Conservation (phyloP, 2,888 invertebrate species). For the Timema podura region DNA sequence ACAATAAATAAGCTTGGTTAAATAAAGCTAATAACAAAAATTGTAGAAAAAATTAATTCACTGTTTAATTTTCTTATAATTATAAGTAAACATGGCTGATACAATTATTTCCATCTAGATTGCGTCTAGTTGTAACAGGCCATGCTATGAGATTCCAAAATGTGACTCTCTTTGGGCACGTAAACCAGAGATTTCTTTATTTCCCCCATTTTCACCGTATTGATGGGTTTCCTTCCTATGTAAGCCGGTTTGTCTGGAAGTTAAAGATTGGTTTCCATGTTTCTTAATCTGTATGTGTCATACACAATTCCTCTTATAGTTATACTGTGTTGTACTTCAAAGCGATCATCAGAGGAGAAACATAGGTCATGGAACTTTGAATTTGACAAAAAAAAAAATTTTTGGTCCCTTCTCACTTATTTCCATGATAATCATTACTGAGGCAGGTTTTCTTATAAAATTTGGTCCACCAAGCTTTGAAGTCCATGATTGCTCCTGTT, state of each 20-base stretch:
- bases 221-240: background rate
- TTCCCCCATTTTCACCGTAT: background rate
- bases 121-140: too few species aligned
- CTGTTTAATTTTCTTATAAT: too few species aligned
- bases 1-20: background rate
- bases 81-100: too few species aligned
- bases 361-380: background rate
- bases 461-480: too few species aligned
- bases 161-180: background rate
- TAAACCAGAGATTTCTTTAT: conserved; percentile 1
- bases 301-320: background rate
- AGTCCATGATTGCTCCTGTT: too few species aligned
- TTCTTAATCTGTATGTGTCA: background rate
- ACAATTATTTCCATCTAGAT: too few species aligned
- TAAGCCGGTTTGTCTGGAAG: background rate
- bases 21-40: background rate
- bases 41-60: too few species aligned
- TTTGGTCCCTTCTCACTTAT: too few species aligned
- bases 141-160: background rate
- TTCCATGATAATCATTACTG: too few species aligned
- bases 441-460: too few species aligned
- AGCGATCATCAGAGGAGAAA: background rate
- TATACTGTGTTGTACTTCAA: background rate
- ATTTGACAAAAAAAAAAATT: too few species aligned
- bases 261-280: background rate